These are phyloP conservation scores for Platyrinchus mystaceus DNA, from an alignment of 2,797 vertebrate species.

Conservation along the genomic window DNA sequence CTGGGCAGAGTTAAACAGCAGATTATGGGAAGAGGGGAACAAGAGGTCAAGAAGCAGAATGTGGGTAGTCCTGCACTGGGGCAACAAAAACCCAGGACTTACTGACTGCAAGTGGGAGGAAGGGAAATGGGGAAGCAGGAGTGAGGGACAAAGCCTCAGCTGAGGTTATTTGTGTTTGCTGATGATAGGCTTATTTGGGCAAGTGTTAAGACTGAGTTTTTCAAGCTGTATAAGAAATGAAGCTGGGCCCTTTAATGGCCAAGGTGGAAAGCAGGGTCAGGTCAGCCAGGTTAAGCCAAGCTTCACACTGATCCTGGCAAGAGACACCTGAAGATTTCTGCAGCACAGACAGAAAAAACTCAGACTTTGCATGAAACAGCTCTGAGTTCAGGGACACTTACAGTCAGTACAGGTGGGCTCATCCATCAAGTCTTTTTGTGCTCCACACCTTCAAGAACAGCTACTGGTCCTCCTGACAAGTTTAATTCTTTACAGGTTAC, in stretches of 20 bases:
- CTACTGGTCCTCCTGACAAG: background rate
- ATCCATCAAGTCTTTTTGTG: background rate
- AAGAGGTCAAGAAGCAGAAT: background rate
- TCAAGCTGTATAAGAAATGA: background rate
- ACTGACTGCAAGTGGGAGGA: background rate
- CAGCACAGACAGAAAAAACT: background rate
- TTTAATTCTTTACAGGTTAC: conserved; percentile 27
- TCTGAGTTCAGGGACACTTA: background rate
- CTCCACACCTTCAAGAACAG: background rate
- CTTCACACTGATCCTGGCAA: background rate
- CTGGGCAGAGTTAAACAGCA: background rate
- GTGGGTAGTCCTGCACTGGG: background rate
- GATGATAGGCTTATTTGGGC: background rate
- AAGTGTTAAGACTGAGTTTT: background rate
- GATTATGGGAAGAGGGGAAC: background rate
- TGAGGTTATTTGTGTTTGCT: background rate
- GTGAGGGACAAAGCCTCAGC: background rate
- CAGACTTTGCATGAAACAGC: background rate
- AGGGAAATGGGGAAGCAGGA: background rate
- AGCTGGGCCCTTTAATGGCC: background rate
- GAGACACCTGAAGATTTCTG: background rate
- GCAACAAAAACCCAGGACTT: background rate
- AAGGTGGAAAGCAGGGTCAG: background rate
- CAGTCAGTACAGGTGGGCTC: background rate
- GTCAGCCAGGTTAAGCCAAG: background rate